A percentile compares a stretch with the other conserved stretches of the same genome.
Conservation (phyloP, 2,113 vertebrate genomes). For the Sterna hirundo region DNA sequence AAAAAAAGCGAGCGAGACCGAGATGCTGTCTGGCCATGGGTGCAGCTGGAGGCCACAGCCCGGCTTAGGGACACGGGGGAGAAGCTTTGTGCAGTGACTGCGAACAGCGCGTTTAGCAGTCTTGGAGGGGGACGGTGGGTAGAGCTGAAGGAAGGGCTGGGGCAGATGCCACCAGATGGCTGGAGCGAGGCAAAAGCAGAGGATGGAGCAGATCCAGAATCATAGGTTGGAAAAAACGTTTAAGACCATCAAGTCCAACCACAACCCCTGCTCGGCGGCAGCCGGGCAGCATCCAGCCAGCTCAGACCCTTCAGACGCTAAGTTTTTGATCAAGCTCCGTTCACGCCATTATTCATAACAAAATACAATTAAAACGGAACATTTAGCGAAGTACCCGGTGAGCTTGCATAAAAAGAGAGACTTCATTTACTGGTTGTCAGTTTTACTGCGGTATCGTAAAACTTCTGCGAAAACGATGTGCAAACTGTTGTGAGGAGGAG, state of each 20-base stretch:
- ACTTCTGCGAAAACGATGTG: rapidly evolving
- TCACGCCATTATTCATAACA: background rate
- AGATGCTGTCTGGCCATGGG: background rate
- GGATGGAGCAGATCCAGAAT: background rate
- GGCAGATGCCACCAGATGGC: background rate
- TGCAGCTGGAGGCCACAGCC: background rate
- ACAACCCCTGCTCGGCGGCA: background rate
- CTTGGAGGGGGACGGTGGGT: background rate
- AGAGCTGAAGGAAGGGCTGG: background rate
- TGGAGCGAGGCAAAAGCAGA: background rate
- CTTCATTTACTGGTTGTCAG: background rate
- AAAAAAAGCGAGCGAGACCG: background rate
- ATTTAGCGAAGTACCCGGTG: background rate
- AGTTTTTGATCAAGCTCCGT: background rate
- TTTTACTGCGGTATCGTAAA: background rate
- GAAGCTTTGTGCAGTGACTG: background rate
- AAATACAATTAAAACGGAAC: background rate
- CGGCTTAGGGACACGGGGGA: background rate
- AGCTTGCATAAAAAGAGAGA: background rate
- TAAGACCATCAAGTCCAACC: background rate
- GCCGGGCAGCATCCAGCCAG: background rate
- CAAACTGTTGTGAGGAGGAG: background rate
- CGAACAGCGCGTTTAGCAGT: background rate
- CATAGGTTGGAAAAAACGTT: background rate
- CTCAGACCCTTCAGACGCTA: background rate